These are phyloP conservation scores for Idaea biselata DNA, from an alignment of 2,888 invertebrate species.

Conservation along the genomic window DNA sequence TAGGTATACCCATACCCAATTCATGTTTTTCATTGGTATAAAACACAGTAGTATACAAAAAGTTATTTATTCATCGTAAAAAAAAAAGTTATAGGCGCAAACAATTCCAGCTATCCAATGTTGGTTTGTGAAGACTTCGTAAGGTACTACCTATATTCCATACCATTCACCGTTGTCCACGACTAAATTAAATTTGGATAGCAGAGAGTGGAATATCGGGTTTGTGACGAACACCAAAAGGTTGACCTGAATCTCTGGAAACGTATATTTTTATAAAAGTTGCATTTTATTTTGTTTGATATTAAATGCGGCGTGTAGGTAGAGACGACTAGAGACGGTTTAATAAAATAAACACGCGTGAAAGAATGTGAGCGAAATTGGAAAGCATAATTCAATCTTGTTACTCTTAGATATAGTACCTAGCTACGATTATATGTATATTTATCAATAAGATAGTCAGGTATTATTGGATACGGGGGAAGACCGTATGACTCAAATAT, in stretches of 20 bases:
- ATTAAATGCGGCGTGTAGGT: conserved; percentile 25
- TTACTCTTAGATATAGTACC: conserved; percentile 15
- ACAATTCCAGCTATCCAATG: not conserved
- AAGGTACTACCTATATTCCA: not conserved
- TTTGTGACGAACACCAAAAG: conserved; percentile 42
- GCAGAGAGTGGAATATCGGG: conserved; percentile 28
- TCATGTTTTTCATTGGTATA: too few species aligned
- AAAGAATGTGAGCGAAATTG: conserved; percentile 59
- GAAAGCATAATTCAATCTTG: conserved; percentile 46
- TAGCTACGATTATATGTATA: not conserved
- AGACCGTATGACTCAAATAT: too few species aligned
- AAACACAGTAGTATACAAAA: not conserved
- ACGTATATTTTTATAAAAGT: conserved; percentile 43
- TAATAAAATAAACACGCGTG: conserved; percentile 59
- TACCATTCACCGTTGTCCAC: conserved; percentile 22
- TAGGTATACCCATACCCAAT: too few species aligned
- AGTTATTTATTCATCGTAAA: not conserved
- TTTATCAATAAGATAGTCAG: too few species aligned
- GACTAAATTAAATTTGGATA: conserved; percentile 27
- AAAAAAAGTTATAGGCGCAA: not conserved
- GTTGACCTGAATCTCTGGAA: conserved; percentile 42
- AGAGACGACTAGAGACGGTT: conserved; percentile 36
- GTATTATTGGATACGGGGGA: too few species aligned
- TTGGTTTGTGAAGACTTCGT: not conserved
- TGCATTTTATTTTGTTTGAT: conserved; percentile 44